Evolutionary conservation across 1,140 invertebrate species (phyloP).

Genomic region (Chrysomallon squamiferum): DNA sequence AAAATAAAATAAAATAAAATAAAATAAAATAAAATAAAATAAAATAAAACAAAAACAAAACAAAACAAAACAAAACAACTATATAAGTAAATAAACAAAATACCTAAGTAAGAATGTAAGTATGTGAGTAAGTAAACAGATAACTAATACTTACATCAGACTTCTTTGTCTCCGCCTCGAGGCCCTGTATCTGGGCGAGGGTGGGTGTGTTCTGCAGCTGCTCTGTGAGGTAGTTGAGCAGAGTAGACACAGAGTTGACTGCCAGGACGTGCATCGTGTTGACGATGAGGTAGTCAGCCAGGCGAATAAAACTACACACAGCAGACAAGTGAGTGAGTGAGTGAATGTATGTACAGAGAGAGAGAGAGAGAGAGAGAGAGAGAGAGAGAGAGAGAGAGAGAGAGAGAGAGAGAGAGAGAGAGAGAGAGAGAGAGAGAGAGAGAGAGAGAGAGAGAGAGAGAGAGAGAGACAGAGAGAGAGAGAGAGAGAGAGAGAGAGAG

Average conservation of each 20-base stretch:
- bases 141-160: no score
- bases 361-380: neutral
- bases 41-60: no score
- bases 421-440: neutral
- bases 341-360: neutral
- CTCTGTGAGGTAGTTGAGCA: slow-evolving; percentile 69
- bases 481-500: neutral
- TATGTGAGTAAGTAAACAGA: no score
- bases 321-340: neutral
- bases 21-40: no score
- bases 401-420: neutral
- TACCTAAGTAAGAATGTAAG: no score
- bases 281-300: slow-evolving; percentile 77
- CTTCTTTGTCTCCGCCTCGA: slow-evolving; percentile 49
- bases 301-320: slow-evolving; percentile 73
- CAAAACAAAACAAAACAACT: no score
- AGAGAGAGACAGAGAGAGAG: slow-evolving; percentile 1
- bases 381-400: neutral
- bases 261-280: slow-evolving; percentile 74
- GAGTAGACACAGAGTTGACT: slow-evolving; percentile 71
- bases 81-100: no score
- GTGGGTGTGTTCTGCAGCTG: slow-evolving; percentile 70
- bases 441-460: neutral
- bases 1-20: no score
- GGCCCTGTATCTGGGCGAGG: slow-evolving; percentile 54